Percentiles rank a stretch among this genome's conserved stretches.
These are phyloP conservation scores for Sinocyclocheilus rhinocerous DNA, from an alignment of 2,113 vertebrate genomes.

Conservation along the genomic window DNA sequence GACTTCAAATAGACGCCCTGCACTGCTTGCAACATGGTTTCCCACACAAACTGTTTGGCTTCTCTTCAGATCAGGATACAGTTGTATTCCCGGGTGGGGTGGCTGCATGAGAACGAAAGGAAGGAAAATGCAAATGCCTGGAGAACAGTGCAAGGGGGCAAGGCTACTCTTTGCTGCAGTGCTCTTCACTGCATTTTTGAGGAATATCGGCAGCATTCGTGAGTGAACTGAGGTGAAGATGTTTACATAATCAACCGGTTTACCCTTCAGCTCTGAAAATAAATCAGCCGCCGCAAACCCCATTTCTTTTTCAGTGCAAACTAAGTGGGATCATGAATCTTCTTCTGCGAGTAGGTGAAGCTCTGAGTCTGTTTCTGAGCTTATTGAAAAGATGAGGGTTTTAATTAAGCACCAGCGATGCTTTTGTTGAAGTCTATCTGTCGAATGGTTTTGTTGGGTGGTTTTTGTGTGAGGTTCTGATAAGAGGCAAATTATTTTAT, in stretches of 20 bases:
- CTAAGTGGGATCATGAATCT: neutral
- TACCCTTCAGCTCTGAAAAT: conserved; percentile 25
- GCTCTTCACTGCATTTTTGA: conserved; percentile 25
- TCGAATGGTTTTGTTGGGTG: neutral
- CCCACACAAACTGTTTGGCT: conserved; percentile 66
- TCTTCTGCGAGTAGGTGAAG: neutral
- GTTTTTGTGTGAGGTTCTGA: conserved; percentile 20
- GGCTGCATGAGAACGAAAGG: conserved; percentile 51
- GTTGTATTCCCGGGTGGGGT: conserved; percentile 62
- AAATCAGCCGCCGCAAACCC: conserved; percentile 23
- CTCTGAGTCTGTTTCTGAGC: neutral
- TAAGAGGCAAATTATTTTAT: conserved; percentile 13
- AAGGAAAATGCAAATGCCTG: conserved; percentile 50
- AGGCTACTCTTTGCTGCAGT: conserved; percentile 21
- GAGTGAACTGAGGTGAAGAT: conserved; percentile 30
- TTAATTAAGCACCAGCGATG: neutral
- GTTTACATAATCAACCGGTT: conserved; percentile 51
- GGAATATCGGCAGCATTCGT: conserved; percentile 8
- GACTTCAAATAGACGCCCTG: conserved; percentile 68
- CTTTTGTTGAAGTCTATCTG: conserved; percentile 1
- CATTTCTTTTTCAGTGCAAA: neutral
- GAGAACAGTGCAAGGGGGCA: conserved; percentile 3
- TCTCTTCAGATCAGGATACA: conserved; percentile 69
- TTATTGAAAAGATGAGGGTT: conserved; percentile 19
- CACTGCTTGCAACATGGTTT: conserved; percentile 52